phyloP scores from a whole-genome alignment of 2,797 vertebrate species.

The Hyperoplus immaculatus region DNA sequence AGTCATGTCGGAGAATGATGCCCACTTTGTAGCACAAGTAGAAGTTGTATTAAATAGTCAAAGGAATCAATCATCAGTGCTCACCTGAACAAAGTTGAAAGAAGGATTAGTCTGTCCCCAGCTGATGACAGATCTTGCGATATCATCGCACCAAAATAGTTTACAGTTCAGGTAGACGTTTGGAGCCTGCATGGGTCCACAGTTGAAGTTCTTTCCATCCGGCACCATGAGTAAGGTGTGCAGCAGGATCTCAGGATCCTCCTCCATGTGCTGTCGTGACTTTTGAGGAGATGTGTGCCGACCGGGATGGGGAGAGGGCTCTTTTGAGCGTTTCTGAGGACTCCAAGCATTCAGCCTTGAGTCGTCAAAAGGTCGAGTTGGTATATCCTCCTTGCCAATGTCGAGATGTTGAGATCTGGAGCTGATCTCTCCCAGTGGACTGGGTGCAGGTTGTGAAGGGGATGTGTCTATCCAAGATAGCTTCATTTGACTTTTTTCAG shows the following conservation, averaged over 20 bases:
- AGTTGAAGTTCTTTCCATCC: conserved; percentile 89
- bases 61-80: conserved; percentile 22
- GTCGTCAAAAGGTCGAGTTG: conserved; percentile 21
- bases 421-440: conserved; percentile 54
- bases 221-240: conserved; percentile 93
- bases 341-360: conserved; percentile 49
- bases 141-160: conserved; percentile 91
- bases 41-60: not conserved
- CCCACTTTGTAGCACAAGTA: not conserved
- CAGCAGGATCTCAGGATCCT: conserved; percentile 83
- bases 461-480: conserved; percentile 14
- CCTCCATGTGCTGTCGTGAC: conserved; percentile 48
- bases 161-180: conserved; percentile 95
- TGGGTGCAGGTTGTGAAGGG: conserved; percentile 34
- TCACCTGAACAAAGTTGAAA: conserved; percentile 94
- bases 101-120: conserved; percentile 90
- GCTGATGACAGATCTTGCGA: conserved; percentile 85
- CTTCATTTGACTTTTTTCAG: conserved; percentile 54
- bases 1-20: not conserved
- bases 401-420: conserved; percentile 40
- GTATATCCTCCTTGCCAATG: conserved; percentile 20
- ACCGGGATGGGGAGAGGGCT: conserved; percentile 13
- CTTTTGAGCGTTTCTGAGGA: conserved; percentile 10
- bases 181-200: conserved; percentile 72
- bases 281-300: conserved; percentile 34